Conservation (phyloP, 1,140 invertebrate species). For the Pachypeltis micranthus region DNA sequence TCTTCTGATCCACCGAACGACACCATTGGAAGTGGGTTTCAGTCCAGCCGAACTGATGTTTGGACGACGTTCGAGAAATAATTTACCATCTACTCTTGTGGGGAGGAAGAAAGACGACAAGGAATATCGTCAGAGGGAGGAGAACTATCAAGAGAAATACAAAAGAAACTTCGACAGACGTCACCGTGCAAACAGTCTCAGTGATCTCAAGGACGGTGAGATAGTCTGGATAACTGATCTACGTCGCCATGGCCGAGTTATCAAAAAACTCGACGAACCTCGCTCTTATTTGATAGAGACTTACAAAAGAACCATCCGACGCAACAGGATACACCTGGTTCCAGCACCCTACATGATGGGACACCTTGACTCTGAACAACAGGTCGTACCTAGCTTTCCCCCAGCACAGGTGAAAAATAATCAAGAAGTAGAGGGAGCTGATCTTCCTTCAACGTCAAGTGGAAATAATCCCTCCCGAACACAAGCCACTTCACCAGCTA, state of each 20-base stretch:
- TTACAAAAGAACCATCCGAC: neutral
- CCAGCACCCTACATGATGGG: neutral
- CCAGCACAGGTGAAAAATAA: too few relatives aligned
- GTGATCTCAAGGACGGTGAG: neutral
- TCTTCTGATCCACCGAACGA: neutral
- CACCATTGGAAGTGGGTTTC: neutral
- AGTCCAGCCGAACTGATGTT: neutral
- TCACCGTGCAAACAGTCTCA: neutral
- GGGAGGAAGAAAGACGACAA: neutral
- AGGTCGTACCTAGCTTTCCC: too few relatives aligned
- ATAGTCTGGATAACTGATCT: neutral
- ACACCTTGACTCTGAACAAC: too few relatives aligned
- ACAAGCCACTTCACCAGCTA: too few relatives aligned
- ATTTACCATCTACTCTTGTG: neutral
- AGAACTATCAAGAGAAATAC: neutral
- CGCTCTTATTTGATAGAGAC: neutral
- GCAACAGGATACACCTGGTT: neutral
- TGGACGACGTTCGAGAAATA: neutral
- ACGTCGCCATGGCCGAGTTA: neutral
- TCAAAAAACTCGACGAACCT: neutral
- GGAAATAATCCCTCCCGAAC: too few relatives aligned
- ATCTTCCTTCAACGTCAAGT: too few relatives aligned
- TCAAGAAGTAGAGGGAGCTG: too few relatives aligned
- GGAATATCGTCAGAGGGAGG: neutral
- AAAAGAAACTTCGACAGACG: neutral